A percentile compares a stretch with the other conserved stretches of the same genome.
Evolutionary conservation across 2,888 invertebrate species (phyloP).

Genomic region (Cotesia congregata): DNA sequence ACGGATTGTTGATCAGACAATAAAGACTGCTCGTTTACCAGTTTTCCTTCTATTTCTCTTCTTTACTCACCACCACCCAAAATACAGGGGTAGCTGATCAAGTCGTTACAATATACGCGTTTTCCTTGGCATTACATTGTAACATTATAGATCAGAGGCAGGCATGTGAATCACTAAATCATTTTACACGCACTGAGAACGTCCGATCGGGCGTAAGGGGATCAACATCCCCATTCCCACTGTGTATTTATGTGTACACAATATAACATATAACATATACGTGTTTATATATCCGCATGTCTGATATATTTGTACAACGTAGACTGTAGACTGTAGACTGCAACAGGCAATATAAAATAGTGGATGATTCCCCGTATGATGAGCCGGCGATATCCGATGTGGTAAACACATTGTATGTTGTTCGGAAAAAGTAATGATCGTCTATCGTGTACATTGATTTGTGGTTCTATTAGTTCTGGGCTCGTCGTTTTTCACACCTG

Average conservation of each 20-base stretch:
- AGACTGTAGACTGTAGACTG: no score
- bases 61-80: no score
- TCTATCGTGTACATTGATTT: slow-evolving; percentile 65
- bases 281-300: slow-evolving; percentile 12
- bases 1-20: background rate
- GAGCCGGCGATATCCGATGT: slow-evolving; percentile 51
- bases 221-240: slow-evolving; percentile 51
- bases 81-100: slow-evolving; percentile 17
- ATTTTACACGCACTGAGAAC: slow-evolving; percentile 44
- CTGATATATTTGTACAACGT: slow-evolving; percentile 9
- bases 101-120: slow-evolving; percentile 15
- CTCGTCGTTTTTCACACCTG: slow-evolving; percentile 61
- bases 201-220: slow-evolving; percentile 62
- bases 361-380: slow-evolving; percentile 29
- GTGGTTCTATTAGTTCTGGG: slow-evolving; percentile 68
- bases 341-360: slow-evolving; percentile 6
- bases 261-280: slow-evolving; percentile 27
- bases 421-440: slow-evolving; percentile 64
- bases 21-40: slow-evolving; percentile 45
- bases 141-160: slow-evolving; percentile 35
- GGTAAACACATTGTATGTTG: slow-evolving; percentile 66
- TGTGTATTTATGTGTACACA: slow-evolving; percentile 27
- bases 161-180: slow-evolving; percentile 47
- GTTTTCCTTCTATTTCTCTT: slow-evolving; percentile 14
- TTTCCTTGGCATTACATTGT: slow-evolving; percentile 39